Evolutionary conservation across 2,888 invertebrate genomes (phyloP).

Genomic region (Sthenelais limicola): DNA sequence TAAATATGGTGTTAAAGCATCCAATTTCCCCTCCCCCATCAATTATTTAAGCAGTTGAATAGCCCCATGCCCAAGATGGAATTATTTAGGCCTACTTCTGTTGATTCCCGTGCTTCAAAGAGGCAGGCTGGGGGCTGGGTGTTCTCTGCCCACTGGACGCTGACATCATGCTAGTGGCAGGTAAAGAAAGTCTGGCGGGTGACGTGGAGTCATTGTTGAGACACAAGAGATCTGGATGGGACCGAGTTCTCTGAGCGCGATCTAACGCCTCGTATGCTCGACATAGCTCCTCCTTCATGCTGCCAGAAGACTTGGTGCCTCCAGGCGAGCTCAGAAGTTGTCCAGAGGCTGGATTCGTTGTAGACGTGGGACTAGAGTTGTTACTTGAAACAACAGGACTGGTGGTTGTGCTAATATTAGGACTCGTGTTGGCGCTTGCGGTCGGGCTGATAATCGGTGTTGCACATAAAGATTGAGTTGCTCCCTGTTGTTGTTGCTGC

Average conservation of each 20-base stretch:
- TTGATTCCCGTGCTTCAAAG: background rate
- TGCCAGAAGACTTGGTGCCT: background rate
- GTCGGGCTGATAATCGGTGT: slow-evolving; percentile 10
- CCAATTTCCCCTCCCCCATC: no score
- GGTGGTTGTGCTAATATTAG: background rate
- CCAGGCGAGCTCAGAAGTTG: background rate
- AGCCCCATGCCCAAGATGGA: no score
- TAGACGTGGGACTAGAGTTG: slow-evolving; percentile 13
- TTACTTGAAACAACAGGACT: slow-evolving; percentile 1
- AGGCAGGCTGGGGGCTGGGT: slow-evolving; percentile 22
- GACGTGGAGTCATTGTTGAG: slow-evolving; percentile 13
- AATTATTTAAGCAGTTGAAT: no score
- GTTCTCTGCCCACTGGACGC: slow-evolving; percentile 2
- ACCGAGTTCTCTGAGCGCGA: slow-evolving; percentile 77
- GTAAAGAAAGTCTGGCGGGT: slow-evolving; percentile 8
- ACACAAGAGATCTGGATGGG: slow-evolving; percentile 82
- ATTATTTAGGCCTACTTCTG: slow-evolving; percentile 19
- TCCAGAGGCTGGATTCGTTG: background rate
- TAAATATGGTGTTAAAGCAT: no score
- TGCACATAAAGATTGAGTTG: background rate
- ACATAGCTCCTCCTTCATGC: slow-evolving; percentile 8
- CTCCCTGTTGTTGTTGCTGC: background rate
- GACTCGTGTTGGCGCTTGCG: slow-evolving; percentile 25
- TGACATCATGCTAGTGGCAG: background rate
- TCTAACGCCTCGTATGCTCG: slow-evolving; percentile 59